phyloP scores from a whole-genome alignment of 2,888 invertebrate genomes.

The Sialis fuliginosa region DNA sequence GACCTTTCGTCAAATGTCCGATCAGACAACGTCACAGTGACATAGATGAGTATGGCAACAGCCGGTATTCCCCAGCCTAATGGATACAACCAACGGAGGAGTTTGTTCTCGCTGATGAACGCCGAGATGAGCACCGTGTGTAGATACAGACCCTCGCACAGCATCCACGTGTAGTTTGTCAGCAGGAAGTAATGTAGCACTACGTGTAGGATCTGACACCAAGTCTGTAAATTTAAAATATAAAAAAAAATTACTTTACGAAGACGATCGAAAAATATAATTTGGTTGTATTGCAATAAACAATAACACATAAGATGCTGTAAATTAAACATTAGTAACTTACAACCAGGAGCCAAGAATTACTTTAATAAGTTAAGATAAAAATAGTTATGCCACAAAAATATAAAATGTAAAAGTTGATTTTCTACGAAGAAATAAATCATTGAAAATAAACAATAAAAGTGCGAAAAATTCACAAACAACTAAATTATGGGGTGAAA shows the following conservation, averaged over 20 bases:
- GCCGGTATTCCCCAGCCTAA: constrained; percentile 75
- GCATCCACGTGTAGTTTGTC: constrained; percentile 93
- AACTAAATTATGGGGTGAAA: too few species aligned
- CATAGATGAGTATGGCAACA: constrained; percentile 45
- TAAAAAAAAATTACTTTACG: not conserved
- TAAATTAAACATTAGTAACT: too few species aligned
- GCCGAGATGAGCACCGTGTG: constrained; percentile 85
- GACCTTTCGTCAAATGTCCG: too few species aligned
- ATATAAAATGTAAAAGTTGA: too few species aligned
- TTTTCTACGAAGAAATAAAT: too few species aligned
- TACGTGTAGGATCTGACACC: constrained; percentile 70
- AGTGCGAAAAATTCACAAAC: too few species aligned
- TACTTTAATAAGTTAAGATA: too few species aligned
- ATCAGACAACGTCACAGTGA: constrained; percentile 32
- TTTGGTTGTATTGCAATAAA: too few species aligned
- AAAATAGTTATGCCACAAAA: too few species aligned
- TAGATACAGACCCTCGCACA: constrained; percentile 85
- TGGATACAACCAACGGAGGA: constrained; percentile 64
- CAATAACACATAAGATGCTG: too few species aligned
- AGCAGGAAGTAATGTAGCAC: constrained; percentile 74
- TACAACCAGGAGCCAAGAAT: too few species aligned
- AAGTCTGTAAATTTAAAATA: constrained; percentile 35
- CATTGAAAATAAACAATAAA: too few species aligned
- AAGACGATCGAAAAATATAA: not conserved
- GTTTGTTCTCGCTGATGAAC: constrained; percentile 73